Evolutionary conservation across 2,797 vertebrate genomes (phyloP), one percentile per base, ranked within the genome.

Genomic region (Phalanger gymnotis): DNA sequence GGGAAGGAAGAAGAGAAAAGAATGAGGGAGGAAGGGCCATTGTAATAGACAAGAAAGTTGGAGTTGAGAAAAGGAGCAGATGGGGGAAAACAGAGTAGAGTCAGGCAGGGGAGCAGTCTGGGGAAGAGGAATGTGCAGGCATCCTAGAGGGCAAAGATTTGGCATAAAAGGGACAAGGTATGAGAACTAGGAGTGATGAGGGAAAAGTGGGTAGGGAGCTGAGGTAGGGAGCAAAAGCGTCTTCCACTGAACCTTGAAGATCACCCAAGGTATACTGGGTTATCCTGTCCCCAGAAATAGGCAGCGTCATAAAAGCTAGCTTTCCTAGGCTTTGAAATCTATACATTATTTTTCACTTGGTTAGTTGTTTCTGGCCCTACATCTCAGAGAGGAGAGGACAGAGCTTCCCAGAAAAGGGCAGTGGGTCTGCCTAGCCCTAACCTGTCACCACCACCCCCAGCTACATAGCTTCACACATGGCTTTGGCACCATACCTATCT

Each of bases 291-390:
- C 73, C 7, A 47, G 22, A 6, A 81, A 47, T 47, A 81, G 31
- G 73, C 40, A 81, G 73, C 19, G 47, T 81, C 30, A 2, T 34
- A 91, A 92, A 22, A 34, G 27, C 28, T 12, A 10, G 54, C 57
- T 95, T 5, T 56, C 95, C 57, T 93, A 25, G 7, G 92, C 61
- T 54, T 81, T 28, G 31, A 92, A 96, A 61, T 73, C 53, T 14
- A 87, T 91, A 89, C 73, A 53, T 54, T 91, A 55, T 87, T 57
- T 55, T 81, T 47, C 40, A 47, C n/a, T 47, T 81, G 7, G 40
- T 51, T 27, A 57, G 19, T 73, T 93, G 73, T 47, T 91, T 58
- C 58, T 87, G 93, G 51, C 6, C 54, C 51, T 94, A 27, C 47
- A 13, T 73, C 40, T 47, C 40, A 40, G n/a, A 73, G n/a, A 73